These are phyloP conservation scores for Macrotis lagotis DNA, from an alignment of 2,113 vertebrate genomes.

Conservation along the genomic window DNA sequence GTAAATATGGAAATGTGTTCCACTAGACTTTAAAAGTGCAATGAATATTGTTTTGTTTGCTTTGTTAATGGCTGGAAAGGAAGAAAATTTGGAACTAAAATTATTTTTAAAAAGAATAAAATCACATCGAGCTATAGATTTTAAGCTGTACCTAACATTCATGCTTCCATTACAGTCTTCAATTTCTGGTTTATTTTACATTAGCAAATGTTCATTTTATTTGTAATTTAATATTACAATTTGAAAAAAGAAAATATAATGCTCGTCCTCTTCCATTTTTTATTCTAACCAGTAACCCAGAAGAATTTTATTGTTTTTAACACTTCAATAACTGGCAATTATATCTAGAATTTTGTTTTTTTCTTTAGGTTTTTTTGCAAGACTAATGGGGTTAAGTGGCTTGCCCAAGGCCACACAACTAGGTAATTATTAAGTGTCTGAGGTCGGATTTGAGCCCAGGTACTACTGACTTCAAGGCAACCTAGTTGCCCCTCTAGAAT, in stretches of 20 bases:
- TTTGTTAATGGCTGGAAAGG: background rate
- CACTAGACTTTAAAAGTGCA: too few species aligned
- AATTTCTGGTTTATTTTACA: background rate
- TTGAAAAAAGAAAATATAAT: background rate
- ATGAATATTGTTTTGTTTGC: too few species aligned
- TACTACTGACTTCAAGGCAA: too few species aligned
- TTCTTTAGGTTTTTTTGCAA: too few species aligned
- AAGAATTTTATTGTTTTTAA: background rate
- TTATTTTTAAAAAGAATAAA: too few species aligned
- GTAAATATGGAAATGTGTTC: too few species aligned
- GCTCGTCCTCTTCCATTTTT: background rate
- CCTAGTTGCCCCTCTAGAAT: too few species aligned
- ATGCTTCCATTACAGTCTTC: background rate
- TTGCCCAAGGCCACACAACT: too few species aligned
- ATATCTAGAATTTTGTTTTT: constrained; percentile 9
- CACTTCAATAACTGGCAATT: background rate
- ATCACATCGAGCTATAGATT: background rate
- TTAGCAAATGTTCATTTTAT: background rate
- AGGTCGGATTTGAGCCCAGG: too few species aligned
- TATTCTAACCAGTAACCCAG: background rate
- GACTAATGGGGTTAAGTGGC: too few species aligned
- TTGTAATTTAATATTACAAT: background rate
- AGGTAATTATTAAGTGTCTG: too few species aligned
- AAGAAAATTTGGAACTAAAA: background rate
- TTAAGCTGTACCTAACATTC: background rate